phyloP scores from a whole-genome alignment of 2,113 vertebrate species.

The Siniperca chuatsi region DNA sequence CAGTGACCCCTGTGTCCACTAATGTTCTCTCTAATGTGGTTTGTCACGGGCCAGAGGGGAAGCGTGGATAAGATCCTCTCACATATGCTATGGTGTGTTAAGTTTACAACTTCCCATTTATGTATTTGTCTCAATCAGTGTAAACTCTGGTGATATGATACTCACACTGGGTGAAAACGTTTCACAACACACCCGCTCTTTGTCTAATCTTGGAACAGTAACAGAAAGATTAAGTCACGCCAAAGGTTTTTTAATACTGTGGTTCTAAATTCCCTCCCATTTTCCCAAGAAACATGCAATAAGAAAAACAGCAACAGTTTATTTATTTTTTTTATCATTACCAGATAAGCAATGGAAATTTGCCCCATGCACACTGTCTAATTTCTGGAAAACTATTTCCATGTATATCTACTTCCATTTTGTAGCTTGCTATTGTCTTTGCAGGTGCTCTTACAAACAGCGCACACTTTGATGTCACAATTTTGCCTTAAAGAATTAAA shows the following conservation, averaged over 20 bases:
- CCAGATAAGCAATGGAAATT: not conserved
- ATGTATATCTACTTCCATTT: not conserved
- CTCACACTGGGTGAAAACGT: slow-evolving; percentile 32
- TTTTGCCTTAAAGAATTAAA: no score
- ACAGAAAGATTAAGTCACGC: not conserved
- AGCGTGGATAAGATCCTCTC: slow-evolving; percentile 32
- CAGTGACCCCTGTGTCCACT: slow-evolving; percentile 42
- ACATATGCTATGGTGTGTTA: slow-evolving; percentile 30
- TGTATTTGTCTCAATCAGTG: slow-evolving; percentile 47
- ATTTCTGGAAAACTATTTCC: not conserved
- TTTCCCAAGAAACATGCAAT: not conserved
- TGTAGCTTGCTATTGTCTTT: not conserved
- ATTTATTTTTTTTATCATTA: not conserved
- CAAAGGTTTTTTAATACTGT: not conserved
- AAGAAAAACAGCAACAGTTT: not conserved
- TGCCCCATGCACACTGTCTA: not conserved
- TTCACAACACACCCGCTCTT: slow-evolving; percentile 27
- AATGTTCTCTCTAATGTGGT: slow-evolving; percentile 59
- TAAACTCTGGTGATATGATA: slow-evolving; percentile 49
- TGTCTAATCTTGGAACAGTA: slow-evolving; percentile 22
- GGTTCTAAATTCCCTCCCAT: not conserved
- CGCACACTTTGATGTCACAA: no score
- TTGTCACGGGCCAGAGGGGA: slow-evolving; percentile 61
- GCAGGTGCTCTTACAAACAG: no score
- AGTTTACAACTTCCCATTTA: slow-evolving; percentile 51